A percentile compares a stretch with the other conserved stretches of the same genome.
Conservation (phyloP, 2,888 invertebrate genomes). For the Salticus scenicus region DNA sequence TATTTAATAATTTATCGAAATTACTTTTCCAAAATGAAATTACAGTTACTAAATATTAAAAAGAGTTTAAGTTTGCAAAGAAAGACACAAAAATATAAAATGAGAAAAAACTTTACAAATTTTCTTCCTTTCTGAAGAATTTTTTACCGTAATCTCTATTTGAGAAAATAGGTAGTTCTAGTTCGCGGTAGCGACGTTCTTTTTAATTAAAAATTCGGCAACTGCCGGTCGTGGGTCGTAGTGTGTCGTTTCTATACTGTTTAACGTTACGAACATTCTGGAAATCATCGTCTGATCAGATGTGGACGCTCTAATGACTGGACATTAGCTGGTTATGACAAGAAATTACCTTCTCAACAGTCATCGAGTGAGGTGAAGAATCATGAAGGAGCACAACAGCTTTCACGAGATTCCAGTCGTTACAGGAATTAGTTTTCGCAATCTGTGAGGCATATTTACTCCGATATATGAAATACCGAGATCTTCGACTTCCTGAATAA, state of each 20-base stretch:
- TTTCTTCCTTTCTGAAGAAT: neutral
- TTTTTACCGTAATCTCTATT: neutral
- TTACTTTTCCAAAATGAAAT: neutral
- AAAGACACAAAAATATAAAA: too few relatives aligned
- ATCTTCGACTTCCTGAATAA: neutral
- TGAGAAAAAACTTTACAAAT: too few relatives aligned
- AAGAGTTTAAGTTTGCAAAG: neutral
- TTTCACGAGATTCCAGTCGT: neutral
- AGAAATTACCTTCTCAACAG: neutral
- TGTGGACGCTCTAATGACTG: neutral
- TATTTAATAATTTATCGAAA: too few relatives aligned
- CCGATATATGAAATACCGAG: neutral
- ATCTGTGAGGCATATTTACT: too few relatives aligned
- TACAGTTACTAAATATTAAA: neutral
- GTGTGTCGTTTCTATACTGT: neutral
- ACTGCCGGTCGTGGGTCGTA: neutral
- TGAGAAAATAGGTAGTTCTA: neutral
- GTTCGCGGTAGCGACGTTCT: neutral
- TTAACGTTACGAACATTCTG: neutral
- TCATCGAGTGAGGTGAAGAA: too few relatives aligned
- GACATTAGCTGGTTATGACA: neutral
- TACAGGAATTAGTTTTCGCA: conserved; percentile 1
- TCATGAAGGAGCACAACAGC: too few relatives aligned
- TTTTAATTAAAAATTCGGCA: neutral
- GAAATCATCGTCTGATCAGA: neutral